Evolutionary conservation across 2,888 invertebrate species (phyloP).

Genomic region (Lepidonotus clava): DNA sequence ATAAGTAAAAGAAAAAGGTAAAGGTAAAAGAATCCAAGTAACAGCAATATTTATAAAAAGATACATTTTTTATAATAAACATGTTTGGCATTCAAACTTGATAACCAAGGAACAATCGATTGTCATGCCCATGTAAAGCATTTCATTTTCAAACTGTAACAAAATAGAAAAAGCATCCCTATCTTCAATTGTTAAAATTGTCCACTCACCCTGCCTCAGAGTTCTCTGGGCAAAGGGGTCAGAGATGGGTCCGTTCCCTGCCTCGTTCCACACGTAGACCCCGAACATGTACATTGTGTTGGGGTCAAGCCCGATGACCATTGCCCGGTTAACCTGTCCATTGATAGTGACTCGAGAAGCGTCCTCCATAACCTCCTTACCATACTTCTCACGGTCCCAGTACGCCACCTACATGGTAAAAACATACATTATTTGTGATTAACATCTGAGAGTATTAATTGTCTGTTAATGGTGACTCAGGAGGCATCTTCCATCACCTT

Average conservation of each 20-base stretch:
- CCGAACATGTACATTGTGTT: constrained; percentile 94
- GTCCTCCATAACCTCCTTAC: constrained; percentile 86
- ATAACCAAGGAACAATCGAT: too few species aligned
- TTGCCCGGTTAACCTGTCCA: constrained; percentile 90
- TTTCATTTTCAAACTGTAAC: too few species aligned
- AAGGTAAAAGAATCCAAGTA: too few species aligned
- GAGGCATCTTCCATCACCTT: constrained; percentile 83
- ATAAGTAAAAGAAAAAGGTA: too few species aligned
- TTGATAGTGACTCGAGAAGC: constrained; percentile 84
- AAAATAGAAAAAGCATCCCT: too few species aligned
- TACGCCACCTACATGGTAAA: constrained; percentile 81
- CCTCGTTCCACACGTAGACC: constrained; percentile 97
- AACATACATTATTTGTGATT: too few species aligned
- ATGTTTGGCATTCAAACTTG: too few species aligned
- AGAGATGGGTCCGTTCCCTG: constrained; percentile 97
- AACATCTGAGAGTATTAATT: too few species aligned
- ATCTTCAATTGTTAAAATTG: too few species aligned
- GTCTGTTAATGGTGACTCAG: constrained; percentile 86
- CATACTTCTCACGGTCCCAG: constrained; percentile 86
- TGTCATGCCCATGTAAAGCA: background rate
- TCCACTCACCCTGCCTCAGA: constrained; percentile 75
- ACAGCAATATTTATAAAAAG: too few species aligned
- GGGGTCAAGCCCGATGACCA: constrained; percentile 95
- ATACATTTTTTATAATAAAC: too few species aligned
- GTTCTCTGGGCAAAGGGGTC: constrained; percentile 87